Conservation (phyloP, 2,888 invertebrate genomes). For the Litoditis marina region DNA sequence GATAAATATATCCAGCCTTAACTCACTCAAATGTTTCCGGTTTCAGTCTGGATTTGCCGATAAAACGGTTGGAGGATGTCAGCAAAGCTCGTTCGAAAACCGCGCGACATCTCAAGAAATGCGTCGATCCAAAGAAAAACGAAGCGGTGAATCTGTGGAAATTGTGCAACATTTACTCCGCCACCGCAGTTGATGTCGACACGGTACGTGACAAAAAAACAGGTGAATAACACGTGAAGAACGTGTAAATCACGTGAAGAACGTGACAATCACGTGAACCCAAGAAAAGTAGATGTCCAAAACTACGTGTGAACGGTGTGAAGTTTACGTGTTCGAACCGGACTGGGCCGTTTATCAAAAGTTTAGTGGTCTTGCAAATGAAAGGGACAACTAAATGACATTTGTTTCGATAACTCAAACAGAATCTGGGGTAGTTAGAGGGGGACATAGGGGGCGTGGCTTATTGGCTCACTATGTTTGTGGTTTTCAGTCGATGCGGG, state of each 20-base stretch:
- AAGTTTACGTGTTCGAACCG: too few species aligned
- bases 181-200: conserved; percentile 21
- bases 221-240: not conserved
- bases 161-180: conserved; percentile 24
- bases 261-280: not conserved
- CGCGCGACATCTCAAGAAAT: conserved; percentile 18
- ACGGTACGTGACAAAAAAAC: conserved; percentile 11
- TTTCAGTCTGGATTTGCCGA: conserved; percentile 25
- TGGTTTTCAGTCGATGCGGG: conserved; percentile 28
- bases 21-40: not conserved
- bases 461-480: too few species aligned
- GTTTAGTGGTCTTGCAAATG: too few species aligned
- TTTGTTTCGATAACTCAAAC: too few species aligned
- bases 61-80: conserved; percentile 23
- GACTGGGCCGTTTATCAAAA: too few species aligned
- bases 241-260: too few species aligned
- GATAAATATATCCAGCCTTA: too few species aligned
- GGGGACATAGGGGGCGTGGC: too few species aligned
- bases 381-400: too few species aligned
- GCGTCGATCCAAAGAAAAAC: conserved; percentile 17
- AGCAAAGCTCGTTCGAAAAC: conserved; percentile 10
- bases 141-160: conserved; percentile 27
- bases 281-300: too few species aligned
- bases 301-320: too few species aligned
- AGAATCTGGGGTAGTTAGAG: too few species aligned